Evolutionary conservation across 2,888 invertebrate genomes (phyloP).

Genomic region (Caradrina kadenii): DNA sequence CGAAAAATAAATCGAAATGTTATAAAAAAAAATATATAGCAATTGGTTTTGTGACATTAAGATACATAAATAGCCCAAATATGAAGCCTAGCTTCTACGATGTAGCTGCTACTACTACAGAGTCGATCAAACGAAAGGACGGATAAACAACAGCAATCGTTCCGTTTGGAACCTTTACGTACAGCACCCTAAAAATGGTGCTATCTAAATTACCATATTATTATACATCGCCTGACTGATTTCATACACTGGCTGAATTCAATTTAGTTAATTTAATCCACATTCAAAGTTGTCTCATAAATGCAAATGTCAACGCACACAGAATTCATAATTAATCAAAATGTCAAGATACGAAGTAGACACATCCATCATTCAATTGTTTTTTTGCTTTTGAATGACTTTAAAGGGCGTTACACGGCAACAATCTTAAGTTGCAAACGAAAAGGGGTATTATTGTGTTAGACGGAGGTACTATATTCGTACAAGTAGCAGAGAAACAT

Average conservation of each 20-base stretch:
- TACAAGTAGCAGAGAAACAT: not conserved
- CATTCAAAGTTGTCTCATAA: constrained; percentile 7
- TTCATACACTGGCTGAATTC: constrained; percentile 6
- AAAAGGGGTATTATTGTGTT: not conserved
- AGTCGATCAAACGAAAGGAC: too few species aligned
- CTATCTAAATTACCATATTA: not conserved
- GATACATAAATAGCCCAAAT: too few species aligned
- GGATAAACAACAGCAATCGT: too few species aligned
- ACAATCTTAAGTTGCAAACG: not conserved
- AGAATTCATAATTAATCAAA: constrained; percentile 41
- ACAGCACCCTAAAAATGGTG: not conserved
- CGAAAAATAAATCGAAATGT: too few species aligned
- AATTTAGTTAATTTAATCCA: constrained; percentile 23
- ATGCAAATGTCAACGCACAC: constrained; percentile 27
- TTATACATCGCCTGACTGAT: not conserved
- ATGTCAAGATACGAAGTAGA: constrained; percentile 22
- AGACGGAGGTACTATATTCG: not conserved
- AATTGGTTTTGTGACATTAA: too few species aligned
- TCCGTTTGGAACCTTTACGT: too few species aligned
- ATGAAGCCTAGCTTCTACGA: too few species aligned
- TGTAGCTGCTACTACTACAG: too few species aligned
- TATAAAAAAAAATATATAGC: too few species aligned
- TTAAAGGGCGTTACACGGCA: not conserved
- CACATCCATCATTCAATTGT: constrained; percentile 19
- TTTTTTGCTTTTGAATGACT: constrained; percentile 7